Evolutionary conservation across 2,888 invertebrate species (phyloP), one percentile per base, ranked within the genome.

Genomic region (Heliconius charithonia): DNA sequence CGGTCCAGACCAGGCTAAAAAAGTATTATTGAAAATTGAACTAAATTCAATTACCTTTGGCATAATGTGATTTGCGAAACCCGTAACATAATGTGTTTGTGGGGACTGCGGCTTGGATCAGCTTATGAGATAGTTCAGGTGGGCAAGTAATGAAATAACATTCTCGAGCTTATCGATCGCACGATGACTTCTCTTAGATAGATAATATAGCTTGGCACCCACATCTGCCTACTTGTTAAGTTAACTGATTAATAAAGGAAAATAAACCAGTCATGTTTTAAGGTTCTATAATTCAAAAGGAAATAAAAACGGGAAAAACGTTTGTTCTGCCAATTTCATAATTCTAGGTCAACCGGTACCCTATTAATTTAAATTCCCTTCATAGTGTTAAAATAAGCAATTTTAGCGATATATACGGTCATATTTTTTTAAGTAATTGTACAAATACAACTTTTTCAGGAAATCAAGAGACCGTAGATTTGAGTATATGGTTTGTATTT

Each of bases 91-190:
- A 77, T 72, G 65, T 66, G 76, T 72, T 71, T 75, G 75, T 56
- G 69, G 69, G 70, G 41, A 27, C 25, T 62, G 59, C 66, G 79
- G 75, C 66, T 59, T 72, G 45, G 59, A 67, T 72, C 59, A 76
- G 71, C 63, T 66, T 71, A 56, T 41, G 71, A 66, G 79, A 79
- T 76, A 76, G 79, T 72, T 76, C 72, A 79, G 79, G 76, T 76
- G 72, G 72, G 72, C 66, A 63, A 85, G 86, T 87, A 87, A 88
- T 84, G 82, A 83, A 84, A 83, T 89, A 88, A 88, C 87, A 89
- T 89, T 89, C 87, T 87, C 85, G 86, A 84, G 82, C 83, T 85
- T 89, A 89, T 89, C 88, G 89, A 90, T 89, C 87, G 86, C 81
- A 83, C 84, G 83, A 88, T 88, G 87, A 85, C 86, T 81, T 75